These are phyloP conservation scores for Melinopterus prodromus DNA, from an alignment of 2,888 invertebrate species.

Conservation along the genomic window DNA sequence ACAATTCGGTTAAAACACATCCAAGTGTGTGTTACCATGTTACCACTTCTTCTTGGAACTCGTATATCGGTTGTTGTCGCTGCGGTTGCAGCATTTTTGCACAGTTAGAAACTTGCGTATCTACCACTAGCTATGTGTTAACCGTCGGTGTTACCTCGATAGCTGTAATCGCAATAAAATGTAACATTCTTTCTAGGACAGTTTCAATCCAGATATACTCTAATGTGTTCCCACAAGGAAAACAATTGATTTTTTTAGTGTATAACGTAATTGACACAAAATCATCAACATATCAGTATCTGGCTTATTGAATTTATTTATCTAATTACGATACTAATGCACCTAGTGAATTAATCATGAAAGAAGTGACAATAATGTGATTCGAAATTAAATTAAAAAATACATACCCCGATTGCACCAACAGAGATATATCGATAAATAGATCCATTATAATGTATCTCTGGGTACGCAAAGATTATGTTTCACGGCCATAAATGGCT, in stretches of 20 bases:
- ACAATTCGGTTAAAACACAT: not conserved
- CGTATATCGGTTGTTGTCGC: constrained; percentile 1
- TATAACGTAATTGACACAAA: not conserved
- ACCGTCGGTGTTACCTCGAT: not conserved
- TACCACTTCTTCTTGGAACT: not conserved
- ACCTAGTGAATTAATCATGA: not conserved
- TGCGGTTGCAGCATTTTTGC: not conserved
- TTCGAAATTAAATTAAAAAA: too few relatives aligned
- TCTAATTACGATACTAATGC: not conserved
- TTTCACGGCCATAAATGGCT: too few relatives aligned
- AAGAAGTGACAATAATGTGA: too few relatives aligned
- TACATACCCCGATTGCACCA: too few relatives aligned
- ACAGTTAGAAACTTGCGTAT: not conserved
- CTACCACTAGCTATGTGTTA: not conserved
- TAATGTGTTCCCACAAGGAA: not conserved
- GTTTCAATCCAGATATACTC: not conserved
- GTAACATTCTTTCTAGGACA: constrained; percentile 4
- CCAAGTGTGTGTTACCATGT: not conserved
- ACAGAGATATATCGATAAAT: too few relatives aligned
- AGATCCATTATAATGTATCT: too few relatives aligned
- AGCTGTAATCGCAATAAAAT: not conserved
- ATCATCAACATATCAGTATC: not conserved
- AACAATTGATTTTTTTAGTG: not conserved
- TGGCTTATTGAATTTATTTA: not conserved
- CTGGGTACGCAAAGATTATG: too few relatives aligned